Conservation (phyloP, 2,113 vertebrate genomes). For the Xenus cinereus region DNA sequence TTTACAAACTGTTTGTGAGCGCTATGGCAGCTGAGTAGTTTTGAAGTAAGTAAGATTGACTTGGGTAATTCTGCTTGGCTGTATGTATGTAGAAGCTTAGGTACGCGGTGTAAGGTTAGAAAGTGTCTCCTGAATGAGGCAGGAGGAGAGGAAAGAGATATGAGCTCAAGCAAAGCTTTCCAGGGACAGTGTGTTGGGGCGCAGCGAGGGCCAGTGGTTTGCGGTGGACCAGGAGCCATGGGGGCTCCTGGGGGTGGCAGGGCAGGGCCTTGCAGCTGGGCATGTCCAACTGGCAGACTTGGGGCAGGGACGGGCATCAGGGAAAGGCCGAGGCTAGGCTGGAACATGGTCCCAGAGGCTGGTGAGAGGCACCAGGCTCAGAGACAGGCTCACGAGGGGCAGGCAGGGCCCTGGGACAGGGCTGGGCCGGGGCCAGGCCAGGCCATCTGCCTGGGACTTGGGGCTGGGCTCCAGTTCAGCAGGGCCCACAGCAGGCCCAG, state of each 20-base stretch:
- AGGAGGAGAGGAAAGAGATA: neutral
- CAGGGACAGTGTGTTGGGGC: neutral
- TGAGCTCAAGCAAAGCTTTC: neutral
- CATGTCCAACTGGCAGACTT: rapidly evolving
- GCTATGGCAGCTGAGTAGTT: neutral
- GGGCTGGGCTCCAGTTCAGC: neutral
- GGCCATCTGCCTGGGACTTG: rapidly evolving
- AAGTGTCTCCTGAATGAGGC: neutral
- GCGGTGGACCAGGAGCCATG: neutral
- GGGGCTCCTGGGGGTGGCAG: rapidly evolving
- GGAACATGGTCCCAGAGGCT: rapidly evolving
- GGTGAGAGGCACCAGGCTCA: neutral
- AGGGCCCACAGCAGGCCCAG: neutral
- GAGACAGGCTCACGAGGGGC: neutral
- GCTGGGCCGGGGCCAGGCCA: neutral
- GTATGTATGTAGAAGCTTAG: neutral
- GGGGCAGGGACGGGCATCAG: neutral
- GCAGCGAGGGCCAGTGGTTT: neutral
- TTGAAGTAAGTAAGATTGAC: neutral
- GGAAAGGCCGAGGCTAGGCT: rapidly evolving
- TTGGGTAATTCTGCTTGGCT: neutral
- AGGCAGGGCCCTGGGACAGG: rapidly evolving
- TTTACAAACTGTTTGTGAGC: neutral
- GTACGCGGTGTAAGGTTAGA: neutral
- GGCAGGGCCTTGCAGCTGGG: neutral